These are phyloP conservation scores for Sebastes cheni DNA, from an alignment of 2,797 vertebrate genomes.

Conservation along the genomic window DNA sequence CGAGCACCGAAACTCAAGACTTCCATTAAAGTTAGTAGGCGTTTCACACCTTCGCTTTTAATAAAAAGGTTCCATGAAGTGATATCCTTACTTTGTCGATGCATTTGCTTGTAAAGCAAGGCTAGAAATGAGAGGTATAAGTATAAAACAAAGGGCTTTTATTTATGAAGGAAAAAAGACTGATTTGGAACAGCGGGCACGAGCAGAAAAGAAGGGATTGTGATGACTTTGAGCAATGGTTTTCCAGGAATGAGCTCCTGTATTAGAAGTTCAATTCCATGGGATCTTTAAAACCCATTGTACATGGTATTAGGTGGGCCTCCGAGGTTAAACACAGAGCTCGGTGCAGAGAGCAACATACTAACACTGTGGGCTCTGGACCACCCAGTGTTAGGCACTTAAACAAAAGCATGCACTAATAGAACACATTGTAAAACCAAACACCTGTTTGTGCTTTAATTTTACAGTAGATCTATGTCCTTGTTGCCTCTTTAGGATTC, in stretches of 20 bases:
- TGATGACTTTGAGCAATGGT: not conserved
- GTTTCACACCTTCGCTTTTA: not conserved
- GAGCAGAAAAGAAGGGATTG: not conserved
- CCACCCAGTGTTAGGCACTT: conserved; percentile 13
- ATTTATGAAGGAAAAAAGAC: not conserved
- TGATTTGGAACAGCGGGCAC: not conserved
- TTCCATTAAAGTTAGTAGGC: not conserved
- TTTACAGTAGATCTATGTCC: not conserved
- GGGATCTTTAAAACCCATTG: not conserved
- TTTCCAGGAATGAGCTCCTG: not conserved
- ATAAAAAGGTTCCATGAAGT: not conserved
- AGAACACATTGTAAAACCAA: not conserved
- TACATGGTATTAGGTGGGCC: not conserved
- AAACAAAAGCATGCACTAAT: not conserved
- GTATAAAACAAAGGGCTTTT: not conserved
- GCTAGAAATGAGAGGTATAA: not conserved
- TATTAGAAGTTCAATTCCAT: not conserved
- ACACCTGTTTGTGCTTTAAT: not conserved
- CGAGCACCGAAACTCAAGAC: not conserved
- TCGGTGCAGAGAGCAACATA: not conserved
- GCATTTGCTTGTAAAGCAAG: not conserved
- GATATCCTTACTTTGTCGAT: not conserved
- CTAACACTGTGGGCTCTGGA: conserved; percentile 14
- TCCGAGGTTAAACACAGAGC: conserved; percentile 6
- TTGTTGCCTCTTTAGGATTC: not conserved